These are phyloP conservation scores for Thripadectes ignobilis DNA, from an alignment of 2,797 vertebrate species.

Conservation along the genomic window DNA sequence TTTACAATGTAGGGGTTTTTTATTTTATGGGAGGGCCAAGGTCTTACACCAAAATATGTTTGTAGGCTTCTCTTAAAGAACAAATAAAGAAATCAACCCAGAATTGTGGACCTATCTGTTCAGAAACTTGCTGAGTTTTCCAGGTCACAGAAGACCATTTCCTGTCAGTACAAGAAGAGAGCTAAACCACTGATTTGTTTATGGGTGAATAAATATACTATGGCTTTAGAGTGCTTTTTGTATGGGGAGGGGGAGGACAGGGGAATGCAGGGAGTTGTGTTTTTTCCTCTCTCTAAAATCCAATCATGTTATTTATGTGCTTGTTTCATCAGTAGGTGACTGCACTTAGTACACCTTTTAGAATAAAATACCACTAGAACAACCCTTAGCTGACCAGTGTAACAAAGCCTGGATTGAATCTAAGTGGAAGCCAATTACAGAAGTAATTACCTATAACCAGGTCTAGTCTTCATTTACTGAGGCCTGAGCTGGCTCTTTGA, in stretches of 20 bases:
- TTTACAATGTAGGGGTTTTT: background rate
- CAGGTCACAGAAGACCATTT: constrained; percentile 48
- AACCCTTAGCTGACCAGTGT: background rate
- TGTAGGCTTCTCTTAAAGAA: background rate
- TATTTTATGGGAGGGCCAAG: background rate
- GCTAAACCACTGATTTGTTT: constrained; percentile 28
- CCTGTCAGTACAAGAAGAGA: background rate
- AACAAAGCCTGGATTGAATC: background rate
- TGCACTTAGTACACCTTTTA: background rate
- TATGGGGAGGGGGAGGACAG: background rate
- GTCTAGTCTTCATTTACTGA: background rate
- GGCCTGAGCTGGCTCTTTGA: background rate
- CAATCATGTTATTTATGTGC: background rate
- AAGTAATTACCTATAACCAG: background rate
- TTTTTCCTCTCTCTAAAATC: background rate
- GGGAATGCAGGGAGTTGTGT: background rate
- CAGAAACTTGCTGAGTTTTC: constrained; percentile 45
- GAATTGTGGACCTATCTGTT: background rate
- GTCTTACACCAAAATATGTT: fast-evolving
- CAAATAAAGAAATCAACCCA: background rate
- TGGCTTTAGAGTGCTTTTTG: constrained; percentile 7
- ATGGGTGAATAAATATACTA: constrained; percentile 42
- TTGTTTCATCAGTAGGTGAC: background rate
- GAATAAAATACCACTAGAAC: background rate
- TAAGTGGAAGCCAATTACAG: background rate